Base-by-base conservation (phyloP, 2,113 vertebrate species). In the Rhabdomys dilectus region DNA sequence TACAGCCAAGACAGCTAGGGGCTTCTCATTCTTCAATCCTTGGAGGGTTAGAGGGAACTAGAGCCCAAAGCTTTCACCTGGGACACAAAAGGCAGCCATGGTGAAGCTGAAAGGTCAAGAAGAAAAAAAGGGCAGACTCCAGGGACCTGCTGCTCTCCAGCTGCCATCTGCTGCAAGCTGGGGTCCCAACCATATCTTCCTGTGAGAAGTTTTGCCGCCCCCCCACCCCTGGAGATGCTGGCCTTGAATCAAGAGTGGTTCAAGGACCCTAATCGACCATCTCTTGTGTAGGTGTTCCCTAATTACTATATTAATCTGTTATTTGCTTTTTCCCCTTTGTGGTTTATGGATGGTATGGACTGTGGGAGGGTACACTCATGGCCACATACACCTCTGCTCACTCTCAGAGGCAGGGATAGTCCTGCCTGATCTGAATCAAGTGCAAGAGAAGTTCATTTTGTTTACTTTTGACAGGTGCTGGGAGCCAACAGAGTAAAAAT, bases 31-130 rank as follows among this genome's bases (percentile, higher is more conserved):
- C 70, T 93, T 95, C 70, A 72, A 88, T 96, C 96, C 70, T 97
- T n/a, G 0, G 48, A 89, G 89, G 92, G 91, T 91, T 91, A 96
- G 96, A 95, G 94, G 96, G 98, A 97, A 86, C 85, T 70, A 80
- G 97, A 97, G 96, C 94, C 96, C 48, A 48, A 82, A 92, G 82
- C 76, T 0, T 9, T 97, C 91, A 93, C 96, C 88, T 73, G 10
- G 93, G 95, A 97, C 97, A 96, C 68, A 91, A 91, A 95, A 64
- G 96, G 78, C n/a, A 88, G 96, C 81, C 94, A 80, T 78, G 7
- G 1, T 8, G 66, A 68, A 72, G 96, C 91, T 95, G 95, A 97
- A 98, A 97, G 97, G 97, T 97, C 97, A 97, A 93, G 97, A 97
- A 97, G 94, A 58, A 97, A 96, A 92, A 97, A 97, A 97, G 90